Evolutionary conservation across 1,140 invertebrate genomes (phyloP).

Genomic region (Rhyacophila brunnea): DNA sequence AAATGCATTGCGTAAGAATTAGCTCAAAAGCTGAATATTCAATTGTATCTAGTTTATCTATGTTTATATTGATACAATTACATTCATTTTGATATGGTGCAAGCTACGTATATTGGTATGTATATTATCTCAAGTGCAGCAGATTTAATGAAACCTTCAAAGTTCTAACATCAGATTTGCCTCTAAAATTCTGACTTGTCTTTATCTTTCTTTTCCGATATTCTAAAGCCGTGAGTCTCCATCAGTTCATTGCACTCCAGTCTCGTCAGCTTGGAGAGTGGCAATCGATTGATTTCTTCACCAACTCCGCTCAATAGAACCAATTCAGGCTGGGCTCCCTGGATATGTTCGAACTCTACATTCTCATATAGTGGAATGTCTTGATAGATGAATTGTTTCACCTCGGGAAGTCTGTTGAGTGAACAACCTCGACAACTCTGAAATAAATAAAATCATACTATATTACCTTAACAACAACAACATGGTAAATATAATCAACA

Average conservation of each 20-base stretch:
- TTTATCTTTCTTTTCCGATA: background rate
- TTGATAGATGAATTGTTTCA: constrained; percentile 73
- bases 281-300: constrained; percentile 63
- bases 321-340: constrained; percentile 66
- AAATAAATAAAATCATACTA: constrained; percentile 42
- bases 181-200: constrained; percentile 11
- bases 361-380: constrained; percentile 70
- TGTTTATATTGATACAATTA: too few species aligned
- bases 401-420: constrained; percentile 69
- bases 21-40: too few species aligned
- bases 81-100: too few species aligned
- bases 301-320: constrained; percentile 61
- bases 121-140: too few species aligned
- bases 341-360: constrained; percentile 65
- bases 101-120: too few species aligned
- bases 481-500: background rate
- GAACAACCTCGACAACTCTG: constrained; percentile 78
- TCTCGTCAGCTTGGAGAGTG: constrained; percentile 58
- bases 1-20: too few species aligned
- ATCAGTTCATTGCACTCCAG: constrained; percentile 70
- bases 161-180: too few species aligned
- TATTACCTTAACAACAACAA: background rate
- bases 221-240: constrained; percentile 58
- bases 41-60: too few species aligned
- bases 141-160: too few species aligned